Evolutionary conservation across 2,888 invertebrate genomes (phyloP).

Genomic region (Octonoba sinensis): DNA sequence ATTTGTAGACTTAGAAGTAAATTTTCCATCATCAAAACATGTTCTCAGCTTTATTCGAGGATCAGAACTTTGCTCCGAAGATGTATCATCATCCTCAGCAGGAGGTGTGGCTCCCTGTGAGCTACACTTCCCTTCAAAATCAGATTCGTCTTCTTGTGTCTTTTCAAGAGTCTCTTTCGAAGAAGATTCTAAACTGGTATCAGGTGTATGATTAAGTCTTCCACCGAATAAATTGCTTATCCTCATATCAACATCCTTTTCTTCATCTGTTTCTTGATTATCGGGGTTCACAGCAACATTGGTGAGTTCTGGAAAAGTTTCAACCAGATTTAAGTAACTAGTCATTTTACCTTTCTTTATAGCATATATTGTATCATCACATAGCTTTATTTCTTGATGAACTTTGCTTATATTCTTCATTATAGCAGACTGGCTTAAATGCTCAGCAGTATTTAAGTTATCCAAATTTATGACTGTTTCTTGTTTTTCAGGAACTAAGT

Average conservation of each 20-base stretch:
- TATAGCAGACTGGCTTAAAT: slow-evolving; percentile 29
- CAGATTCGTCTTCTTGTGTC: background rate
- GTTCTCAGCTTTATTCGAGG: slow-evolving; percentile 48
- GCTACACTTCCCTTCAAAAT: background rate
- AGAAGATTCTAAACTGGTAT: background rate
- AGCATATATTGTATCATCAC: too few relatives aligned
- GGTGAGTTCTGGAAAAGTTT: slow-evolving; percentile 36
- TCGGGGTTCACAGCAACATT: slow-evolving; percentile 35
- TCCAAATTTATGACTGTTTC: background rate
- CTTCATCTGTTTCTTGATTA: slow-evolving; percentile 14
- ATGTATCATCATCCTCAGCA: slow-evolving; percentile 10
- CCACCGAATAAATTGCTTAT: slow-evolving; percentile 12
- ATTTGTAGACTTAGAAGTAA: slow-evolving; percentile 10
- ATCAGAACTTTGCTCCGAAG: slow-evolving; percentile 15
- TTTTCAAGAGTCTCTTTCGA: background rate
- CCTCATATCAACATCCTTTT: slow-evolving; percentile 39
- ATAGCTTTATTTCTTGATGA: too few relatives aligned
- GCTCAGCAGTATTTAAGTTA: background rate
- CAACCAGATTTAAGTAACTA: slow-evolving; percentile 46
- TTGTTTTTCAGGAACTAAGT: background rate
- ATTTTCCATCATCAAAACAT: slow-evolving; percentile 9
- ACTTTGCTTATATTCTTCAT: too few relatives aligned
- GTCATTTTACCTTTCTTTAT: too few relatives aligned
- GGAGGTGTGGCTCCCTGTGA: slow-evolving; percentile 15
- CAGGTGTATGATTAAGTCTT: background rate